These are phyloP conservation scores for Ganaspis brasiliensis DNA, from an alignment of 2,888 invertebrate species.

Conservation along the genomic window DNA sequence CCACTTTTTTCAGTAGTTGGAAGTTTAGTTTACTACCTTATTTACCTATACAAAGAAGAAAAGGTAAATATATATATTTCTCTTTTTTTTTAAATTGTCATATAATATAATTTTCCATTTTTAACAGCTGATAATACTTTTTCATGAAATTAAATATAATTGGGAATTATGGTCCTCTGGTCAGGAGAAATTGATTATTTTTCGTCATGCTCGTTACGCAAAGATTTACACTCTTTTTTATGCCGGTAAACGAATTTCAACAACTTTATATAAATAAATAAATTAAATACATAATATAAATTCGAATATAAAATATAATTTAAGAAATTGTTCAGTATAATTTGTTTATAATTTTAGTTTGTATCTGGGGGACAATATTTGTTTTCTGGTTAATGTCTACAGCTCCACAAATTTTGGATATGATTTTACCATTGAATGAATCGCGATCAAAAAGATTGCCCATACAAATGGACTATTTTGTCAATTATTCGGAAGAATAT, in stretches of 20 bases:
- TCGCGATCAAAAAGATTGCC: neutral
- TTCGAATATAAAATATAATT: neutral
- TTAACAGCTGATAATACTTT: neutral
- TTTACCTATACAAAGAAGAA: neutral
- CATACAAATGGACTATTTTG: neutral
- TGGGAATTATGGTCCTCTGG: neutral
- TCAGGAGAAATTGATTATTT: neutral
- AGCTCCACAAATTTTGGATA: neutral
- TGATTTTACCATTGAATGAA: constrained; percentile 7
- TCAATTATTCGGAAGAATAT: neutral
- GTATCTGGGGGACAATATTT: neutral
- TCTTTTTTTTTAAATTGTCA: neutral
- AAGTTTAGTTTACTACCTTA: too few relatives aligned
- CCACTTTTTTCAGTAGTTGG: constrained; percentile 6
- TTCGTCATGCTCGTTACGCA: neutral
- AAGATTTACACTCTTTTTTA: constrained; percentile 15
- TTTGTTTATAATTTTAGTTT: too few relatives aligned
- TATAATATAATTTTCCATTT: neutral
- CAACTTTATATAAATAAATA: neutral
- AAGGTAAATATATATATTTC: too few relatives aligned
- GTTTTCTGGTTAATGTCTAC: neutral
- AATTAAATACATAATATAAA: neutral
- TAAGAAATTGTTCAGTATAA: neutral
- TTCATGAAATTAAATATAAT: neutral
- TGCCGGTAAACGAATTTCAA: neutral